These are phyloP conservation scores for Gouania willdenowi DNA, from an alignment of 2,797 vertebrate species.

Conservation along the genomic window DNA sequence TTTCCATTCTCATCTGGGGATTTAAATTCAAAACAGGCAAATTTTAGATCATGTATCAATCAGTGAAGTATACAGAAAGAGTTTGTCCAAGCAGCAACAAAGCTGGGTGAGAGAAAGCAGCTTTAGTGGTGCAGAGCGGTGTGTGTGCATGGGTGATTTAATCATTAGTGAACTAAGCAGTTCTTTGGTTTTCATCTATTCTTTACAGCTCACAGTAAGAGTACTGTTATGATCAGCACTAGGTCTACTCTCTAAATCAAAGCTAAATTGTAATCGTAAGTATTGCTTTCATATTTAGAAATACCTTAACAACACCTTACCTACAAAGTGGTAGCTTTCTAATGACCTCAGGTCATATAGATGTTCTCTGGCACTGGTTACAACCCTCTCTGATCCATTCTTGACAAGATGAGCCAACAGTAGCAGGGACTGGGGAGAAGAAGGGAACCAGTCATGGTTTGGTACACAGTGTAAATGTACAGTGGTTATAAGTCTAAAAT, in stretches of 20 bases:
- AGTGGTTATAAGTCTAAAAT: background rate
- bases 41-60: background rate
- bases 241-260: constrained; percentile 26
- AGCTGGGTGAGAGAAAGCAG: constrained; percentile 27
- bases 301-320: constrained; percentile 71
- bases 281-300: constrained; percentile 9
- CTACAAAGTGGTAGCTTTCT: constrained; percentile 98
- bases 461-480: too few relatives aligned
- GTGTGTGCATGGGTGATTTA: background rate
- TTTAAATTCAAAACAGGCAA: background rate
- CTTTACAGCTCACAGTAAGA: constrained; percentile 36
- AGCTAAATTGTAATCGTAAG: too few relatives aligned
- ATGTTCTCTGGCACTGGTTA: constrained; percentile 98
- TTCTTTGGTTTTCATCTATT: constrained; percentile 30
- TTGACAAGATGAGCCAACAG: constrained; percentile 95
- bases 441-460: background rate
- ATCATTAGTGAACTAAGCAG: constrained; percentile 37
- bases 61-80: constrained; percentile 3
- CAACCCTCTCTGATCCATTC: constrained; percentile 97
- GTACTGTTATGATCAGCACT: constrained; percentile 25
- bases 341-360: constrained; percentile 96
- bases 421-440: constrained; percentile 83
- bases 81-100: constrained; percentile 5
- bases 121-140: constrained; percentile 14
- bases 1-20: constrained; percentile 94